Evolutionary conservation across 2,113 vertebrate genomes (phyloP).

Genomic region (Pipra filicauda): DNA sequence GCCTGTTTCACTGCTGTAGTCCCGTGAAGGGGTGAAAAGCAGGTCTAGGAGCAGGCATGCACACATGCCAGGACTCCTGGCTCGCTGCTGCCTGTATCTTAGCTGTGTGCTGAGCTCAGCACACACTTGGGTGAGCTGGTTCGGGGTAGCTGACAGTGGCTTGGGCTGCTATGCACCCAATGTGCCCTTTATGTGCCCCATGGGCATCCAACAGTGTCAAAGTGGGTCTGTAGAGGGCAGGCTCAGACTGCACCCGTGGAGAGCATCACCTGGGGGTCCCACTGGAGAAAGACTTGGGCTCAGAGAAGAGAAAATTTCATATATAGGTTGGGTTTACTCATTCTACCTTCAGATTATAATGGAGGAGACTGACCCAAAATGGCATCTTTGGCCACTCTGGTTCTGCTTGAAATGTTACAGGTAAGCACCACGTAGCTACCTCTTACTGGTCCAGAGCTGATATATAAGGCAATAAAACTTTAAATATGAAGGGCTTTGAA

Average conservation of each 20-base stretch:
- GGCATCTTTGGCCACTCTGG: not conserved
- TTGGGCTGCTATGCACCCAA: not conserved
- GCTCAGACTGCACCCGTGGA: not conserved
- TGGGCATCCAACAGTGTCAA: not conserved
- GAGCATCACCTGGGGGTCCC: rapidly evolving
- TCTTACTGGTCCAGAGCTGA: not conserved
- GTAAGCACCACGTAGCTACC: not conserved
- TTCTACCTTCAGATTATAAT: not conserved
- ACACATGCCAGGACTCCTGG: rapidly evolving
- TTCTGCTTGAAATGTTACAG: not conserved
- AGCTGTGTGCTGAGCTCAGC: not conserved
- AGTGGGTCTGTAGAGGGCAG: not conserved
- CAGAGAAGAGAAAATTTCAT: not conserved
- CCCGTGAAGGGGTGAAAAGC: not conserved
- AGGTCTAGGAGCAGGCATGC: not conserved
- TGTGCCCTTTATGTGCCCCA: not conserved
- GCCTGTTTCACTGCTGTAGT: not conserved
- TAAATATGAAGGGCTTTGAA: not conserved
- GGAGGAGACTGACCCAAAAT: not conserved
- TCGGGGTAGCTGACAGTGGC: not conserved
- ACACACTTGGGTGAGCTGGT: not conserved
- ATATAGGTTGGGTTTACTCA: not conserved
- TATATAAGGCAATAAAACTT: not conserved
- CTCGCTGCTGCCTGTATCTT: rapidly evolving
- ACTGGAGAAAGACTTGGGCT: not conserved